Conservation (phyloP, 2,797 vertebrate genomes). For the Premnoplex brunnescens region DNA sequence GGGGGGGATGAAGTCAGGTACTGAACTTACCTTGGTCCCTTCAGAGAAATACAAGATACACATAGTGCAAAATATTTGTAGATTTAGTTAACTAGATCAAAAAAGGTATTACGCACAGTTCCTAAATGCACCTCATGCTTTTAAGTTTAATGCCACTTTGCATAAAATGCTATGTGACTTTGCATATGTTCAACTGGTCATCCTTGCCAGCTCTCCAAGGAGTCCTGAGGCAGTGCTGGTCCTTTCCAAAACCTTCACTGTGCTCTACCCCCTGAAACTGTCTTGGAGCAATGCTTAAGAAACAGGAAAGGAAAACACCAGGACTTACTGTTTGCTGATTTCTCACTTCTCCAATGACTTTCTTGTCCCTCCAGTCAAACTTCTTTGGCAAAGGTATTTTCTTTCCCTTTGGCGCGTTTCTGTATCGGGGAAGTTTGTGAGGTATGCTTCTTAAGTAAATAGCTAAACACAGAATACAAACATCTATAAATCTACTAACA, state of each 20-base stretch:
- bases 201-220: background rate
- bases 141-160: background rate
- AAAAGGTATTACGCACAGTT: background rate
- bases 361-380: constrained; percentile 92
- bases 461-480: constrained; percentile 75
- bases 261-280: background rate
- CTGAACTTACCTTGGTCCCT: background rate
- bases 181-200: background rate
- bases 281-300: background rate
- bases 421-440: constrained; percentile 73
- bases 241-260: background rate
- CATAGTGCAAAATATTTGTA: background rate
- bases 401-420: constrained; percentile 10
- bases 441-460: constrained; percentile 80
- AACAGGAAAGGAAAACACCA: background rate
- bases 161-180: background rate
- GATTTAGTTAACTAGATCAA: background rate
- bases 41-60: background rate
- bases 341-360: constrained; percentile 84
- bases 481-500: background rate
- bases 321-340: constrained; percentile 85
- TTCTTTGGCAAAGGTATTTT: constrained; percentile 73
- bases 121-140: background rate
- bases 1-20: background rate
- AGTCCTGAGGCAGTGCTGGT: background rate